phyloP scores from a whole-genome alignment of 2,113 vertebrate genomes.

The Siphamia tubifer region DNA sequence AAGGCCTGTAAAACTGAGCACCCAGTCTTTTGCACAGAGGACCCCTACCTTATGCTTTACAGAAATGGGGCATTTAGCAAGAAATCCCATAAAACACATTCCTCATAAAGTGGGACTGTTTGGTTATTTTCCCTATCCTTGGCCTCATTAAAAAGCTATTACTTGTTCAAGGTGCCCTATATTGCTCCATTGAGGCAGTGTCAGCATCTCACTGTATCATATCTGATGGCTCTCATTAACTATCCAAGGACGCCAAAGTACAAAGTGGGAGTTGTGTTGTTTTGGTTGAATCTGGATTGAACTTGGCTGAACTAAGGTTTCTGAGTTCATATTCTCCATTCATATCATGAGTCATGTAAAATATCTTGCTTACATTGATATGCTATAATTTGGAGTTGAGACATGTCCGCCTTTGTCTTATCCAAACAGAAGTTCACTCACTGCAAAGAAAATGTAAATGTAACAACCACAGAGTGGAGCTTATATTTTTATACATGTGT shows the following conservation, averaged over 20 bases:
- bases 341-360: neutral
- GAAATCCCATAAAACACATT: conserved; percentile 70
- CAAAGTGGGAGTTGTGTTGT: neutral
- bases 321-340: conserved; percentile 5
- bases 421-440: conserved; percentile 16
- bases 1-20: conserved; percentile 64
- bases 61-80: conserved; percentile 60
- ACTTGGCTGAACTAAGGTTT: neutral
- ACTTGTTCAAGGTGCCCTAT: conserved; percentile 71
- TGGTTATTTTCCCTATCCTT: conserved; percentile 67
- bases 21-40: conserved; percentile 38
- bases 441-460: conserved; percentile 18
- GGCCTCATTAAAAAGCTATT: conserved; percentile 70
- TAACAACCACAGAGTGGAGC: neutral
- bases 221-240: conserved; percentile 34
- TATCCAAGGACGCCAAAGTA: neutral
- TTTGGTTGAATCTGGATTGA: conserved; percentile 12
- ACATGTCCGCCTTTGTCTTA: conserved; percentile 12
- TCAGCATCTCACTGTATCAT: conserved; percentile 33
- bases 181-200: conserved; percentile 37
- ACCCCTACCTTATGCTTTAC: conserved; percentile 26
- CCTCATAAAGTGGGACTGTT: conserved; percentile 71
- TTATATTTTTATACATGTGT: conserved; percentile 17
- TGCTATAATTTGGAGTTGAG: conserved; percentile 22
- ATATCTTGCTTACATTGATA: conserved; percentile 28